Percentiles rank a stretch among this genome's conserved stretches.
Conservation (phyloP, 2,888 invertebrate species). For the Drosophila diplacantha region DNA sequence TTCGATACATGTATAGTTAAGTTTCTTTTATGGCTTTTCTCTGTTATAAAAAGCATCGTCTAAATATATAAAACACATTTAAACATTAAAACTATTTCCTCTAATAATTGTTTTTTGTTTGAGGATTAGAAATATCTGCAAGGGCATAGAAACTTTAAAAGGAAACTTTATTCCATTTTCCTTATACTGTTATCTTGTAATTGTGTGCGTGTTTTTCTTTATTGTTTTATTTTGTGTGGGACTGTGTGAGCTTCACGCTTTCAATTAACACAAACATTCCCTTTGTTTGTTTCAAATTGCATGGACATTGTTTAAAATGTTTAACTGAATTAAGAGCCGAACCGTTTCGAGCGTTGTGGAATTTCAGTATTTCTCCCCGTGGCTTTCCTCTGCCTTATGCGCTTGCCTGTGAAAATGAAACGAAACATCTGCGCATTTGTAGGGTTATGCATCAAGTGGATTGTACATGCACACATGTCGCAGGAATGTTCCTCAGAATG, state of each 20-base stretch:
- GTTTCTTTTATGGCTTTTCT: no score
- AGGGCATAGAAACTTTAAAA: neutral
- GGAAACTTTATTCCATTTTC: conserved; percentile 1
- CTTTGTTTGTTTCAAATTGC: conserved; percentile 72
- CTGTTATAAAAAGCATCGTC: neutral
- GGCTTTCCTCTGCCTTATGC: conserved; percentile 14
- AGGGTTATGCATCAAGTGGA: conserved; percentile 13
- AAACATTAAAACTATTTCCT: neutral
- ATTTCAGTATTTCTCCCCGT: conserved; percentile 38
- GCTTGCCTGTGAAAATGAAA: conserved; percentile 44
- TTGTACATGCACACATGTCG: conserved; percentile 24
- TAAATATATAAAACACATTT: neutral
- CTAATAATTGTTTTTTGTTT: neutral
- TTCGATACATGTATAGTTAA: no score
- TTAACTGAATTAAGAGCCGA: conserved; percentile 59
- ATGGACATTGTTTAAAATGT: conserved; percentile 69
- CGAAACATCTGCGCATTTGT: conserved; percentile 68
- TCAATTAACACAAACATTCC: conserved; percentile 72
- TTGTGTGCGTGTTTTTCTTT: conserved; percentile 1
- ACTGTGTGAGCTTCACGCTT: conserved; percentile 64
- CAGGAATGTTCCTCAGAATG: conserved; percentile 25
- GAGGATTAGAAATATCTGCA: neutral
- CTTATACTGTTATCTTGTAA: conserved; percentile 2
- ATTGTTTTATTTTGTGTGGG: conserved; percentile 19
- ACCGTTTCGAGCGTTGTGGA: conserved; percentile 51